Percentiles rank a stretch among this genome's conserved stretches.
phyloP scores from a whole-genome alignment of 2,113 vertebrate species.

The Pyrgilauda ruficollis region DNA sequence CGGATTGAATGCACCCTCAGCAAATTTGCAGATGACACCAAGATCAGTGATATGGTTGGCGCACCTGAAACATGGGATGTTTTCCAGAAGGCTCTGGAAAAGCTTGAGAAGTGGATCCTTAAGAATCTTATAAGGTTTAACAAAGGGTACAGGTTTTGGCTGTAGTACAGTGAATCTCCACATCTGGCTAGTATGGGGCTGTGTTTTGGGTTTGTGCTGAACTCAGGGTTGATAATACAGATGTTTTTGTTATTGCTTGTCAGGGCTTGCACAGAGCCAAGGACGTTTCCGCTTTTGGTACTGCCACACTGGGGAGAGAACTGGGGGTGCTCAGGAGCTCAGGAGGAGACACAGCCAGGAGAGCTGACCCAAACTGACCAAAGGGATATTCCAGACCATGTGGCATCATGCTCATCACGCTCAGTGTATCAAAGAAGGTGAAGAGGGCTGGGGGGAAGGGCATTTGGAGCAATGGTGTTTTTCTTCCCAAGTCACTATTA shows the following conservation, averaged over 20 bases:
- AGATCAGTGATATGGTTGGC: neutral
- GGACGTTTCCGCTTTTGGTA: neutral
- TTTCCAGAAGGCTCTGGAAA: neutral
- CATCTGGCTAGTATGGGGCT: neutral
- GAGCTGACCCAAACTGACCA: neutral
- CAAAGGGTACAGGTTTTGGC: no score
- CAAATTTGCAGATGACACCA: neutral
- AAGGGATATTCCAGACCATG: neutral
- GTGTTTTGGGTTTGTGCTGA: neutral
- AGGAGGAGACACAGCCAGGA: neutral
- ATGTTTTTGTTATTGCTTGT: neutral
- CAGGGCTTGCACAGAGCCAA: neutral
- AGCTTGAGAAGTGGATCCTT: neutral
- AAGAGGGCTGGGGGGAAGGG: neutral
- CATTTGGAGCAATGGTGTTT: neutral
- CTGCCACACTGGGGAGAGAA: neutral
- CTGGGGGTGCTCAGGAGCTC: neutral
- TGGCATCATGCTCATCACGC: neutral
- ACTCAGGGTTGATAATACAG: neutral
- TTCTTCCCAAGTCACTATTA: neutral
- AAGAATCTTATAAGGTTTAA: neutral
- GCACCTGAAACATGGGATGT: neutral
- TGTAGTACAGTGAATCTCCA: neutral
- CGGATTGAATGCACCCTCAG: neutral
- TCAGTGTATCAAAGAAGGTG: no score